phyloP scores from a whole-genome alignment of 2,888 invertebrate genomes.

The Drosophila recens region DNA sequence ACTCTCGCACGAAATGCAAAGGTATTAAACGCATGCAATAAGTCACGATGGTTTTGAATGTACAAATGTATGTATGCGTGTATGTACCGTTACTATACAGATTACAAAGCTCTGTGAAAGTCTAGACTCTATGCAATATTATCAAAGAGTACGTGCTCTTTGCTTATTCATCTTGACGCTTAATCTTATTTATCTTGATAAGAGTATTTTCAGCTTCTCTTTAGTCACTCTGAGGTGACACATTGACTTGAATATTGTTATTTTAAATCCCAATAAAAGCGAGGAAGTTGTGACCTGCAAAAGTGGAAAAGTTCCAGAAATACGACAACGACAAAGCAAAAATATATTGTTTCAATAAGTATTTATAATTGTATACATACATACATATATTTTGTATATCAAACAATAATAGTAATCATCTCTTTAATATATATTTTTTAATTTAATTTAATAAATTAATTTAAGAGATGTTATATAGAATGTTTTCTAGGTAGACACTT shows the following conservation, averaged over 20 bases:
- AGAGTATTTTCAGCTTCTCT: constrained; percentile 11
- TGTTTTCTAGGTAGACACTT: constrained; percentile 44
- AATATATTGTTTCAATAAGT: constrained; percentile 48
- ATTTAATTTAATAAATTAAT: constrained; percentile 21
- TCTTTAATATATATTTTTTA: constrained; percentile 34
- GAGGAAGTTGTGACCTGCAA: constrained; percentile 9
- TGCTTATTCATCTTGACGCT: not conserved
- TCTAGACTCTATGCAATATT: not conserved
- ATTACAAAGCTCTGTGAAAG: constrained; percentile 12
- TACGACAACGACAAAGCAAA: not conserved
- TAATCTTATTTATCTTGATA: constrained; percentile 15
- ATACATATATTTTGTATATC: constrained; percentile 52
- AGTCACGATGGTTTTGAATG: constrained; percentile 30
- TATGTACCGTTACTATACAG: constrained; percentile 2
- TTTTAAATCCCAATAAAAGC: not conserved
- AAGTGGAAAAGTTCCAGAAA: constrained; percentile 15
- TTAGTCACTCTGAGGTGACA: constrained; percentile 12
- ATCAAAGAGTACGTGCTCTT: constrained; percentile 4
- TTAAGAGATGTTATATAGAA: constrained; percentile 16
- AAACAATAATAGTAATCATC: constrained; percentile 45
- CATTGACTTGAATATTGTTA: not conserved
- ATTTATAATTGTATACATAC: constrained; percentile 67
- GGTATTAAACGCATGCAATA: constrained; percentile 9
- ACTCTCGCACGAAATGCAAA: constrained; percentile 50
- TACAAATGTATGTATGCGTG: not conserved